Base-by-base conservation (phyloP, 2,113 vertebrate species). In the Thalassoma bifasciatum region DNA sequence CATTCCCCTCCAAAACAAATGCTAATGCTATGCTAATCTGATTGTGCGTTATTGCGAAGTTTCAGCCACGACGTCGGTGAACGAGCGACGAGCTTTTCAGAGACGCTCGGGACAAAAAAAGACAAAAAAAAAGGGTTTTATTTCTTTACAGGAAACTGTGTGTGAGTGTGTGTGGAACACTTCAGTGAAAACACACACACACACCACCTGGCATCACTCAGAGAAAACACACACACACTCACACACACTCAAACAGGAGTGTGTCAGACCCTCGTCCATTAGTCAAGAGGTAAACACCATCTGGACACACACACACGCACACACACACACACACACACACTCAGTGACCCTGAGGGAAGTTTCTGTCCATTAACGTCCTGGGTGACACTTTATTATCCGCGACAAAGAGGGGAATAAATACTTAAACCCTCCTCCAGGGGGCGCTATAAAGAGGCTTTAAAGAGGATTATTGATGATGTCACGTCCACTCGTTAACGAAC, bases 201-300 rank as follows among this genome's bases (percentile, higher is more conserved):
- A 16, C 54, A 60, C 44, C 50, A 81, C 42, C 60, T 64, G 54
- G n/a, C n/a, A n/a, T n/a, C n/a, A n/a, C n/a, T n/a, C n/a, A n/a
- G n/a, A 26, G 22, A 64, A 53, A n/a, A 57, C 40, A 50, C 21
- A 46, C 23, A 57, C 51, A 40, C 30, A 76, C 54, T 38, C 44
- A 53, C 3, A 10, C 79, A 72, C 74, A n/a, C n/a, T 44, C 54
- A 21, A 75, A 34, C n/a, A 72, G 26, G 5, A 53, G 63, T 59
- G 74, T 71, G 66, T 73, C 21, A 67, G 64, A 53, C 60, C 69
- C 37, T 81, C 65, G 42, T 64, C 69, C 77, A 83, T 60, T 72
- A 77, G 67, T 77, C 40, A 24, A 51, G 72, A 72, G 73, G 73
- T 85, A 91, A 92, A 92, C 89, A 90, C 86, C 88, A 92, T 91